Percentiles rank a stretch among this genome's conserved stretches.
Evolutionary conservation across 2,113 vertebrate genomes (phyloP).

Genomic region (Collichthys lucidus): DNA sequence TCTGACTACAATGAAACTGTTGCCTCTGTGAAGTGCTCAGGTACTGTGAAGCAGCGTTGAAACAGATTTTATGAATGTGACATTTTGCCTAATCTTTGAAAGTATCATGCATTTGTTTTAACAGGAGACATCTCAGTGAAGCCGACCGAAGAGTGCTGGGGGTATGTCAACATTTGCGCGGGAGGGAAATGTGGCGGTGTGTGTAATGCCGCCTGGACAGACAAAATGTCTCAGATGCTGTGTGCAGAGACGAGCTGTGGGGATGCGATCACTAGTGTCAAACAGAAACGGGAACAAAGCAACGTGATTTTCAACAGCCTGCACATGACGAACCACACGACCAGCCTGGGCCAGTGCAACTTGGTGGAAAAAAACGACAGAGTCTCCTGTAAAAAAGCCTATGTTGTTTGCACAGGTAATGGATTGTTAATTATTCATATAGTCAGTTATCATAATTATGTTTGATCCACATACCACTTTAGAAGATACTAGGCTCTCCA

Average conservation of each 20-base stretch:
- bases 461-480: too few relatives aligned
- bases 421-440: background rate
- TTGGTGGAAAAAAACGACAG: background rate
- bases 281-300: too few relatives aligned
- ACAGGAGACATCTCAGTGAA: conserved; percentile 18
- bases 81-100: too few relatives aligned
- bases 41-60: conserved; percentile 38
- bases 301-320: conserved; percentile 19
- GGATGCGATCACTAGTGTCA: accelerated
- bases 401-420: conserved; percentile 77
- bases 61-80: background rate
- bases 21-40: conserved; percentile 63
- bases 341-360: conserved; percentile 37
- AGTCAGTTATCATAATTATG: background rate
- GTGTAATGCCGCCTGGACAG: conserved; percentile 44
- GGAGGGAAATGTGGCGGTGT: background rate
- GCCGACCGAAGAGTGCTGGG: conserved; percentile 53
- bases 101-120: background rate
- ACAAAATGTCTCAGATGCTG: background rate
- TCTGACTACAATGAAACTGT: background rate
- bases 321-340: accelerated
- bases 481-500: too few relatives aligned
- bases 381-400: accelerated
- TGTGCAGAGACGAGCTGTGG: conserved; percentile 68
- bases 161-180: conserved; percentile 39